Evolutionary conservation across 2,797 vertebrate species (phyloP).

Genomic region (Orientallactaga sibirica): DNA sequence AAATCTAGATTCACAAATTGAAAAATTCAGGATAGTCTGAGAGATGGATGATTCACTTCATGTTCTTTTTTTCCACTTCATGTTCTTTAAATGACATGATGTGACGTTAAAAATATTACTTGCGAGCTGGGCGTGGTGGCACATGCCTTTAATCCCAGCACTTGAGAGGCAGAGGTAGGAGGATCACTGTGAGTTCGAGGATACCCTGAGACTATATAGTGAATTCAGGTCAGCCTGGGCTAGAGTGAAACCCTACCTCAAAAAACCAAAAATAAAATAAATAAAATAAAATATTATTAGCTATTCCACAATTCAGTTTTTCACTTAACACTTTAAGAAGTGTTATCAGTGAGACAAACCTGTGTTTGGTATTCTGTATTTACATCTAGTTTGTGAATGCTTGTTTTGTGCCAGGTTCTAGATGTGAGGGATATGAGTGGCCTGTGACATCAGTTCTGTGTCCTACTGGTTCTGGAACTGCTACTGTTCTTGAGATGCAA

Average conservation of each 20-base stretch:
- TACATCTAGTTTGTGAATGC: background rate
- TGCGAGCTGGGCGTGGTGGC: background rate
- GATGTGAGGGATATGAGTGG: background rate
- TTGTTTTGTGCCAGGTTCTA: conserved; percentile 18
- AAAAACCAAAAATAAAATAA: too few relatives aligned
- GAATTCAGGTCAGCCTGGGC: too few relatives aligned
- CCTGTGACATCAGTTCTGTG: background rate
- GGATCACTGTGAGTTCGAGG: too few relatives aligned
- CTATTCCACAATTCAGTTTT: conserved; percentile 61
- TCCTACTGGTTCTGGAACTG: background rate
- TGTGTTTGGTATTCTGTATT: conserved; percentile 46
- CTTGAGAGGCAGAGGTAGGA: too few relatives aligned
- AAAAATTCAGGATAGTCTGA: conserved; percentile 48
- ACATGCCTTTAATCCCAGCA: too few relatives aligned
- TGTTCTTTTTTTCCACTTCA: conserved; percentile 63
- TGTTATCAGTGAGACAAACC: conserved; percentile 28
- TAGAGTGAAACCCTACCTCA: too few relatives aligned
- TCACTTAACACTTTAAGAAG: conserved; percentile 49
- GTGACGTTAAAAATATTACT: conserved; percentile 71
- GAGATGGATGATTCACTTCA: conserved; percentile 64
- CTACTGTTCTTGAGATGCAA: background rate
- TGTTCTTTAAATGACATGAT: conserved; percentile 63
- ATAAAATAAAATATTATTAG: conserved; percentile 66
- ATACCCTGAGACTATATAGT: too few relatives aligned
- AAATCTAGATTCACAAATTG: conserved; percentile 57